Base-by-base conservation (phyloP, 2,113 vertebrate genomes). In the Engystomops pustulosus region DNA sequence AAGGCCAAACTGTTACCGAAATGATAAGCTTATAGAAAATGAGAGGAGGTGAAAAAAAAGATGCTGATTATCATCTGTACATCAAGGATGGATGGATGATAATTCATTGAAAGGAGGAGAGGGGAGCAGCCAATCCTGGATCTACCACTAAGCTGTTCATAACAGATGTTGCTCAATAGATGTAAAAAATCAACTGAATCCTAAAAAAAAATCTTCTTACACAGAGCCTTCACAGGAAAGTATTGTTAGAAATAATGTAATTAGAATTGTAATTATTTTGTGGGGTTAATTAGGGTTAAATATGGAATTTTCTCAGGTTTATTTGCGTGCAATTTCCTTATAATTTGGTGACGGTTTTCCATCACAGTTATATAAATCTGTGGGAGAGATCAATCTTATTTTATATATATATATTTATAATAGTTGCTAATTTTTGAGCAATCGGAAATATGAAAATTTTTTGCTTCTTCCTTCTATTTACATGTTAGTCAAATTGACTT, bases 11-110 rank as follows among this genome's bases (percentile, higher is more conserved):
- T 77, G 74, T 77, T 34, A 77, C 27, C 10, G 74, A 77, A 51
- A 77, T 77, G 49, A 77, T 77, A 34, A 34, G 32, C 32, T 23
- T 77, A 36, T n/a, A 76, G 27, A 76, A n/a, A 77, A 7, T n/a
- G 51, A 6, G 6, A 8, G 27, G 34, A 0, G 51, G 25, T 32
- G 9, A n/a, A 36, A 55, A 36, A 38, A 51, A 58, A 14, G 32
- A 11, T 14, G 69, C 41, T 45, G 69, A 45, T 41, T 70, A 44
- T 38, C 68, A 18, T 10, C 20, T 30, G 36, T n/a, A 44, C 41
- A 70, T 41, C n/a, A 25, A 68, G n/a, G 3, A 70, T 38, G 20
- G 23, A 41, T 70, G 20, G 41, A 23, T n/a, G 34, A 41, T 41
- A 70, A 70, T 70, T 44, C 36, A 41, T 1, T 10, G 1, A 4